Evolutionary conservation across 2,888 invertebrate species (phyloP).

Genomic region (Rapana venosa): DNA sequence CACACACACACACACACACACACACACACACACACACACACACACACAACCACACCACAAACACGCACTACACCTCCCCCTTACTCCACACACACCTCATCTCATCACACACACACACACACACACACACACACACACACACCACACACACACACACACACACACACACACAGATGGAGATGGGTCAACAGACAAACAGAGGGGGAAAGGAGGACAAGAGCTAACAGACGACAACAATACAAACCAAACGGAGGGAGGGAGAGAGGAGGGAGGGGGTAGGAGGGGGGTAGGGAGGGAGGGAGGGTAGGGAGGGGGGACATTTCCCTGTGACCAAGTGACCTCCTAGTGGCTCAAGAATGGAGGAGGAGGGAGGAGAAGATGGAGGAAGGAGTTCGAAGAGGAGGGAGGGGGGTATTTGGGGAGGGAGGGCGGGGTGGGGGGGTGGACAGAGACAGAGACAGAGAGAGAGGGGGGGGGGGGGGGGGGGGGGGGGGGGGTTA

Average conservation of each 20-base stretch:
- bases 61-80: background rate
- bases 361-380: too few relatives aligned
- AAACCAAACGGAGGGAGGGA: background rate
- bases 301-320: background rate
- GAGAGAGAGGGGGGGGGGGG: too few relatives aligned
- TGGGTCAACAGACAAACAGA: background rate
- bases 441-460: background rate
- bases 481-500: too few relatives aligned
- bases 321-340: too few relatives aligned
- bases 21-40: background rate
- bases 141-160: too few relatives aligned
- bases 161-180: too few relatives aligned
- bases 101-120: too few relatives aligned
- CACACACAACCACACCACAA: background rate
- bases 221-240: background rate
- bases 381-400: too few relatives aligned
- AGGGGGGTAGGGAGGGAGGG: background rate
- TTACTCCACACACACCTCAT: background rate
- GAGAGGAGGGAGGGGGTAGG: background rate
- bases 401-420: too few relatives aligned
- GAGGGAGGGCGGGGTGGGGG: background rate
- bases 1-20: background rate
- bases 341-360: too few relatives aligned
- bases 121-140: too few relatives aligned
- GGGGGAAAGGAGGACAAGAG: too few relatives aligned